Base-by-base conservation (phyloP, 1,140 invertebrate genomes). In the Samia ricini region DNA sequence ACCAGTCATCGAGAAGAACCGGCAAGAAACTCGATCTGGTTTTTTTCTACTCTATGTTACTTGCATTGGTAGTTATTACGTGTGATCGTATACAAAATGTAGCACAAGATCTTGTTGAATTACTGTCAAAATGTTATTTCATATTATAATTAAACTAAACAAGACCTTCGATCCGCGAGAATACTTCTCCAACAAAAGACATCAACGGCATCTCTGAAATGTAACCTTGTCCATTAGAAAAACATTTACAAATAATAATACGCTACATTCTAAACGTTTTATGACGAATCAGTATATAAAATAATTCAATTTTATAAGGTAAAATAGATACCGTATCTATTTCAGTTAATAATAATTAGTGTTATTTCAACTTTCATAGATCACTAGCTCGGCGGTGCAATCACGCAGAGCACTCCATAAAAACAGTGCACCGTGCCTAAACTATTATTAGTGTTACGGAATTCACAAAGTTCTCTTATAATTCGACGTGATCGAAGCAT, bases 381-480 rank as follows among this genome's bases (percentile, higher is more conserved):
- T 61, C 71, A 57, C 18, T 23, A 24, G 22, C 24, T 49, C 12
- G 10, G 20, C 26, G 12, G 4, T 20, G 6, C 24, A 33, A 19
- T 21, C 56, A 33, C 19, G 33, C 36, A 26, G 61, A 61, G 21
- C 42, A 24, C 21, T 59, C 4, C 56, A 64, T 55, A 64, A 66
- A 75, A 76, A 76, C 62, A 62, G 56, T 67, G 59, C 65, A 56
- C 71, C 71, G 68, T 76, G 42, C 56, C 64, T 51, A 66, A 68
- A n/a, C n/a, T n/a, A n/a, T n/a, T n/a, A n/a, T n/a, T n/a, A 71
- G 64, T 66, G 65, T 70, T 75, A 69, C 66, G 71, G 68, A 72
- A 70, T 72, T 68, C 76, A 83, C 83, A 79, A 49, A 78, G 72
- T 67, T 21, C 63, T 70, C 56, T n/a, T 74, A 62, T 80, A 81